Base-by-base conservation (phyloP, 2,113 vertebrate genomes). In the Zosterops borbonicus region DNA sequence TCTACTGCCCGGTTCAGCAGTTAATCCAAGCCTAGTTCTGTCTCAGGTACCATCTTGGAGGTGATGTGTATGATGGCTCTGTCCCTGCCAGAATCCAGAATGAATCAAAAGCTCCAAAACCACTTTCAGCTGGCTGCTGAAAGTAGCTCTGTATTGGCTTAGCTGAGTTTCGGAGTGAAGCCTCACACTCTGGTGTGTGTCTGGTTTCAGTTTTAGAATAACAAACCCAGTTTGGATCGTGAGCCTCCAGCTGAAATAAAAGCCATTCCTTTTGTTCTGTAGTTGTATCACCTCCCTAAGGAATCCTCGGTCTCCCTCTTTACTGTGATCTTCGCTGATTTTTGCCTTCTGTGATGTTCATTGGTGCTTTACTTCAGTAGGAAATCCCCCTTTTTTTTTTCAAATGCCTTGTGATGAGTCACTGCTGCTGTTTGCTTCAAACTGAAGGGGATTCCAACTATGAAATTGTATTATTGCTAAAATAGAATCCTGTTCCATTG, bases 401-500 rank as follows among this genome's bases (percentile, higher is more conserved):
- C 2, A 82, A 92, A 59, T 71, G 49, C 80, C 29, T 89, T 86
- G 58, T 93, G 75, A 63, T 96, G 96, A 96, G 89, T 96, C 95
- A 96, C 68, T 89, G 67, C 75, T 95, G 82, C 52, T 80, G 68
- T 95, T 94, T 78, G 58, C 82, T 87, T 95, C 80, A 46, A 92
- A 91, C 82, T 90, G 77, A 88, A 96, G 89, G 92, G 93, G 85
- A 95, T 93, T 93, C 93, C 80, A 79, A 67, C 76, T 79, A 73
- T 80, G 62, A 78, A 90, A 89, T 25, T 46, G 14, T 91, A 92
- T 83, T 90, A 56, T 71, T 91, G 74, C 94, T 95, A 75, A 94
- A 94, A 92, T 89, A 80, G 47, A 73, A 46, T 60, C 47, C 81
- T 88, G 84, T 95, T 97, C 93, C 93, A 85, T 94, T 95, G 89